These are phyloP conservation scores for Eupithecia dodoneata DNA, from an alignment of 2,888 invertebrate genomes.

Conservation along the genomic window DNA sequence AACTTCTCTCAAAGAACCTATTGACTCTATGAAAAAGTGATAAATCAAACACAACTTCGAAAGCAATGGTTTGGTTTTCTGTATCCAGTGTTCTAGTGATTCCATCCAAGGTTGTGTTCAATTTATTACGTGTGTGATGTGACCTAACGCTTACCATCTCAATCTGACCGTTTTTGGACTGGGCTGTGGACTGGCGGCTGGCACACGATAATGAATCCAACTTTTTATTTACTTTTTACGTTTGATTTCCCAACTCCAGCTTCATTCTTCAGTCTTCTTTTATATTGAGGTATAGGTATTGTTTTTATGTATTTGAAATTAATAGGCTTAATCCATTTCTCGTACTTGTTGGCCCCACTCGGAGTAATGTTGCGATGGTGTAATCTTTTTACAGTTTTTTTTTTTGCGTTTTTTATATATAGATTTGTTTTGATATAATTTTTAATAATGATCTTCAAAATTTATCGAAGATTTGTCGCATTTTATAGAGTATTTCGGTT, in stretches of 20 bases:
- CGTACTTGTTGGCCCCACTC: background rate
- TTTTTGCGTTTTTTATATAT: background rate
- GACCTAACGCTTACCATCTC: slow-evolving; percentile 64
- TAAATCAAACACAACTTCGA: slow-evolving; percentile 10
- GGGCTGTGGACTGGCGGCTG: slow-evolving; percentile 77
- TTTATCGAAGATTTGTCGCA: background rate
- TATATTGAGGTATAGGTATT: background rate
- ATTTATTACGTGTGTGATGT: slow-evolving; percentile 6
- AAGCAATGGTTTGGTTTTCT: background rate
- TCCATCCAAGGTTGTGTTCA: background rate
- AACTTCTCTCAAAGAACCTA: slow-evolving; percentile 24
- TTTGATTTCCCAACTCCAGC: background rate
- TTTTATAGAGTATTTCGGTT: background rate
- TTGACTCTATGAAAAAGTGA: slow-evolving; percentile 16
- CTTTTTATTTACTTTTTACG: slow-evolving; percentile 4
- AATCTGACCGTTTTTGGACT: slow-evolving; percentile 58
- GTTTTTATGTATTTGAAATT: background rate
- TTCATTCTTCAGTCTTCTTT: background rate
- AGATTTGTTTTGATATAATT: background rate
- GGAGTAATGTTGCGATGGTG: background rate
- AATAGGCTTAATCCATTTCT: background rate
- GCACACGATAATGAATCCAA: slow-evolving; percentile 49
- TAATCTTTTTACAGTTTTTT: background rate
- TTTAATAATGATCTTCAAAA: background rate
- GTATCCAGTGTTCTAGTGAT: background rate